Conservation (phyloP, 2,113 vertebrate species). For the Galbula dea region DNA sequence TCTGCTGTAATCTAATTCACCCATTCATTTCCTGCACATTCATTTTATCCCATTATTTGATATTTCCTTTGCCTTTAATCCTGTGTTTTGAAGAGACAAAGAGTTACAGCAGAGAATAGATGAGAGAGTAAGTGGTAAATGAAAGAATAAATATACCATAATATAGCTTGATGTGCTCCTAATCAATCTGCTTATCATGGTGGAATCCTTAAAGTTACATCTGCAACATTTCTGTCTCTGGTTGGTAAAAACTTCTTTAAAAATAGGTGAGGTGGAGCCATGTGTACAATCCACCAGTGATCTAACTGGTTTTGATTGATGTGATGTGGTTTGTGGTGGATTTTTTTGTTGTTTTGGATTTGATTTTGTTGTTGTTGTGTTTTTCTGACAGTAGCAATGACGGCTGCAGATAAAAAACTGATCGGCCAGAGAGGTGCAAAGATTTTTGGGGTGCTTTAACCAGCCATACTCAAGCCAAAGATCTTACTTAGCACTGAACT, state of each 20-base stretch:
- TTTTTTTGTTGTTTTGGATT: no score
- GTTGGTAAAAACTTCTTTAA: constrained; percentile 13
- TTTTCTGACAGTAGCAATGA: not conserved
- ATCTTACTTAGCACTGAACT: not conserved
- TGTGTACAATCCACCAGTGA: not conserved
- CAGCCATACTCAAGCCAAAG: not conserved
- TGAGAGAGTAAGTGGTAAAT: constrained; percentile 17
- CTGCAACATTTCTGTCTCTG: not conserved
- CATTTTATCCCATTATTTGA: constrained; percentile 64
- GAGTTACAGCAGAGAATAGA: constrained; percentile 30
- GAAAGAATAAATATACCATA: constrained; percentile 34
- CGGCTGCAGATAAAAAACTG: not conserved
- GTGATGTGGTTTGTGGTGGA: no score
- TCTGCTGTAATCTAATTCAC: constrained; percentile 65
- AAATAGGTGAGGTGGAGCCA: not conserved
- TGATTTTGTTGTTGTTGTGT: not conserved
- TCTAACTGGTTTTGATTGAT: not conserved
- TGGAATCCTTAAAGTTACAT: not conserved
- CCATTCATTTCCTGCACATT: constrained; percentile 57
- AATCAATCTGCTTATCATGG: constrained; percentile 43
- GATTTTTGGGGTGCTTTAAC: not conserved
- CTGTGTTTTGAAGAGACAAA: constrained; percentile 39
- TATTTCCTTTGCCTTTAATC: constrained; percentile 67
- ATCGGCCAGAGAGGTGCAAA: no score
- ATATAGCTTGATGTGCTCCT: constrained; percentile 15